Base-by-base conservation (phyloP, 2,888 invertebrate genomes). In the Nebria salina region DNA sequence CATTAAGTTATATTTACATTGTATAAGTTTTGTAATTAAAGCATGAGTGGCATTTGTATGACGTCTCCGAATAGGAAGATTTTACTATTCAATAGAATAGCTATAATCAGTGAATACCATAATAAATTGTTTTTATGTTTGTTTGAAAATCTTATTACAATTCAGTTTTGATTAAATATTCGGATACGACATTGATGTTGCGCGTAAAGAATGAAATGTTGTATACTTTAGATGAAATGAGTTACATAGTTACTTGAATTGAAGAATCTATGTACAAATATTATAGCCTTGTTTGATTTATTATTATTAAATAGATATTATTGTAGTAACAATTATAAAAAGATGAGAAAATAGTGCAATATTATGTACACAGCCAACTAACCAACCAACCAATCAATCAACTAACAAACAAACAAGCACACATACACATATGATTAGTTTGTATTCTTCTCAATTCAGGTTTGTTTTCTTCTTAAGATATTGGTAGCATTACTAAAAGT, bases 351-450 rank as follows among this genome's bases (percentile, higher is more conserved):
- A 74, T 54, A 43, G 76, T 76, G 81, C 73, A 72, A 81, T 81
- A 76, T 76, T 81, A 81, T 81, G 81, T 81, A 81, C 81, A 81
- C 26, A 81, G 73, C 73, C 81, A 34, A 43, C 80, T 70, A 79
- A 25, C 11, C n/a, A 34, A 43, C 80, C 75, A 79, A 25, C 11
- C n/a, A 25, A 13, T 1, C 2, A 25, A 13, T 5, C 2, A 9
- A 70, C 54, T 6, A 54, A 54, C 70, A 70, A 15, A 25, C 70
- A 20, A 20, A 20, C 20, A 20, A 20, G 1, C 20, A 70, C 70
- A 70, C 70, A 70, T 2, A 70, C 70, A 70, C 20, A 34, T 70
- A 34, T 70, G n/a, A n/a, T n/a, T 66, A 13, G 70, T 25, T 11
- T 70, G 70, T 70, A 1, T 25, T 25, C 13, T 34, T 70, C 8